Evolutionary conservation across 2,797 vertebrate genomes (phyloP).

Genomic region (Cirrhinus mrigala): DNA sequence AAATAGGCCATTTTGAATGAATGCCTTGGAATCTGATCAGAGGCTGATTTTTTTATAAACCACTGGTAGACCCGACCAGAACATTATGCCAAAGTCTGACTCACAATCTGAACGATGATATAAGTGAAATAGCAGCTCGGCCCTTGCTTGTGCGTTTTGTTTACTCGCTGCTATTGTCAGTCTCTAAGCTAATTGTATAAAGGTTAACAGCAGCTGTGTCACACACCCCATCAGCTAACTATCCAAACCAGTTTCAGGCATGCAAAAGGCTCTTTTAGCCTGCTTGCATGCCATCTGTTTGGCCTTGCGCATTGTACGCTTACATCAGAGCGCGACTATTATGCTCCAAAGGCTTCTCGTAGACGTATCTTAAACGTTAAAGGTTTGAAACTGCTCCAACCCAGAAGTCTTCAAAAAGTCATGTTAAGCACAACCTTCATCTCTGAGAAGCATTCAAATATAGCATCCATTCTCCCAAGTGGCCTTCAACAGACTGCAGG

Average conservation of each 20-base stretch:
- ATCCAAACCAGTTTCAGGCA: constrained; percentile 22
- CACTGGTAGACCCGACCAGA: not conserved
- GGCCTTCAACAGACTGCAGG: not conserved
- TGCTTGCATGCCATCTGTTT: constrained; percentile 27
- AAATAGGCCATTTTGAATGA: not conserved
- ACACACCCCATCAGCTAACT: constrained; percentile 30
- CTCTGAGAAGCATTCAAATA: constrained; percentile 3
- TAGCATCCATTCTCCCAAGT: constrained; percentile 11
- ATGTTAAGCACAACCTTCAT: not conserved
- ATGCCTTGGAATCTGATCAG: constrained; percentile 7
- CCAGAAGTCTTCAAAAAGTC: not conserved
- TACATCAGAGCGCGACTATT: not conserved
- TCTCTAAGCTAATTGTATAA: constrained; percentile 20
- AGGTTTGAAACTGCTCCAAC: not conserved
- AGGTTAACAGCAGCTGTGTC: constrained; percentile 22
- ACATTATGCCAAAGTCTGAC: not conserved
- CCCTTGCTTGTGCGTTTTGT: constrained; percentile 19
- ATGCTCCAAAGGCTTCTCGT: not conserved
- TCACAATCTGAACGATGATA: not conserved
- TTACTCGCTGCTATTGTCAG: constrained; percentile 8
- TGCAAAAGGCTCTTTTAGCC: not conserved
- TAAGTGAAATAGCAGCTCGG: constrained; percentile 24
- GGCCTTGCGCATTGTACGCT: not conserved
- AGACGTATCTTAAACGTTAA: not conserved
- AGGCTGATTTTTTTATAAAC: not conserved